phyloP scores from a whole-genome alignment of 2,113 vertebrate species.

The Chascanopsetta lugubris region DNA sequence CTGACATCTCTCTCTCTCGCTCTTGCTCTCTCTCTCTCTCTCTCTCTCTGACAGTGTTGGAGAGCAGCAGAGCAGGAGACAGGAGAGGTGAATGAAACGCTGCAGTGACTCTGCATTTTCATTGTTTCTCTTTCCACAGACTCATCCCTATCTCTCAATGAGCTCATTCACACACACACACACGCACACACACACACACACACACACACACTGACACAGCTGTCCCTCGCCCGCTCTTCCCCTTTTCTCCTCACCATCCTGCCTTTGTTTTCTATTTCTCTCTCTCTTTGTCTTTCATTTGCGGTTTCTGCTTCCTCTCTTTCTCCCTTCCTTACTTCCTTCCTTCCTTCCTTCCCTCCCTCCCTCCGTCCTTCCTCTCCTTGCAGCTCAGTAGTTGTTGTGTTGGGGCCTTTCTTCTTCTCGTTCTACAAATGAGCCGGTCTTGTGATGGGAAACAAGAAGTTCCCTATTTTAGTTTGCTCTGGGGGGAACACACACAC shows the following conservation, averaged over 20 bases:
- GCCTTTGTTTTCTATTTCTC: neutral
- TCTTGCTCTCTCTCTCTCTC: too few relatives aligned
- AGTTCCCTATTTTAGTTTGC: constrained; percentile 47
- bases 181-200: too few relatives aligned
- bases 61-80: neutral
- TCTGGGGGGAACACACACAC: constrained; percentile 14
- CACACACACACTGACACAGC: constrained; percentile 29
- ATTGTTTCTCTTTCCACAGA: constrained; percentile 72
- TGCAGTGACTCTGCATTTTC: constrained; percentile 74
- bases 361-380: constrained; percentile 23
- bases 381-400: constrained; percentile 52
- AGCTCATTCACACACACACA: constrained; percentile 39
- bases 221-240: neutral
- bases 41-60: too few relatives aligned
- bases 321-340: constrained; percentile 5
- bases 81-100: constrained; percentile 11
- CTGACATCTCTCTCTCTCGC: too few relatives aligned
- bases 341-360: constrained; percentile 11
- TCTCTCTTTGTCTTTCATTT: neutral
- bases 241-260: neutral
- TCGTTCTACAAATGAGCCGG: constrained; percentile 26
- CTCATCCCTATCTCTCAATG: constrained; percentile 60
- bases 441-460: constrained; percentile 72
- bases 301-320: neutral
- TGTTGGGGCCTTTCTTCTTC: constrained; percentile 46